Conservation (phyloP, 2,888 invertebrate genomes). For the Gari tellinella region DNA sequence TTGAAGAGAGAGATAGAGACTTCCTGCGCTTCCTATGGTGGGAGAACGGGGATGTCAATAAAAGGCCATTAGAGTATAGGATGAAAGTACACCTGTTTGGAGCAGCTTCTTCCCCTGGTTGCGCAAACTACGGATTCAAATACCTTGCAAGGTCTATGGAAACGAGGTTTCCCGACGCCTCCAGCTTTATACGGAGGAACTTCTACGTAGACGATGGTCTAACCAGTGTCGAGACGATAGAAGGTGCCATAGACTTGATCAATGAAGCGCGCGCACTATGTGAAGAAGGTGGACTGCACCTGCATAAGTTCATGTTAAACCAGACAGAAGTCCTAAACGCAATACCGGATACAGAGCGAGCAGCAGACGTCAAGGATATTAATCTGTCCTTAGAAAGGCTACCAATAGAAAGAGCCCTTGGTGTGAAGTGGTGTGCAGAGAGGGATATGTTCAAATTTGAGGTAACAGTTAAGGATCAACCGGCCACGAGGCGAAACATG, state of each 20-base stretch:
- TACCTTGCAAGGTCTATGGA: constrained; percentile 27
- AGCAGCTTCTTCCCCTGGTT: constrained; percentile 56
- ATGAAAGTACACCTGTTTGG: constrained; percentile 58
- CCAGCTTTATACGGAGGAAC: constrained; percentile 36
- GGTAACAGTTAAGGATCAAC: constrained; percentile 20
- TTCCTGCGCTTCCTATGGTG: constrained; percentile 62
- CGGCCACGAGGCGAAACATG: constrained; percentile 35
- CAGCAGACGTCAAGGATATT: constrained; percentile 18
- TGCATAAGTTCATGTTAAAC: constrained; percentile 9
- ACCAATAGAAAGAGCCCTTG: constrained; percentile 53
- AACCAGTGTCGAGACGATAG: background rate
- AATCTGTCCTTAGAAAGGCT: constrained; percentile 22
- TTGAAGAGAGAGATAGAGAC: constrained; percentile 32
- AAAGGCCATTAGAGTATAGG: constrained; percentile 33
- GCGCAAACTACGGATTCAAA: constrained; percentile 53
- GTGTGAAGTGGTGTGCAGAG: constrained; percentile 48
- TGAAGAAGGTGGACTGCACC: constrained; percentile 3
- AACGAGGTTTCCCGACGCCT: constrained; percentile 13
- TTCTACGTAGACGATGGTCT: constrained; percentile 57
- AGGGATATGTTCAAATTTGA: constrained; percentile 42
- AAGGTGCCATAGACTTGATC: constrained; percentile 45
- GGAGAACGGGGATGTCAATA: constrained; percentile 33
- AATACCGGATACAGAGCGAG: constrained; percentile 44
- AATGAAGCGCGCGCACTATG: constrained; percentile 31
- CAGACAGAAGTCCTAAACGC: constrained; percentile 12